Percentiles rank a stretch among this genome's conserved stretches.
These are phyloP conservation scores for Smithornis capensis DNA, from an alignment of 2,113 vertebrate genomes.

Conservation along the genomic window DNA sequence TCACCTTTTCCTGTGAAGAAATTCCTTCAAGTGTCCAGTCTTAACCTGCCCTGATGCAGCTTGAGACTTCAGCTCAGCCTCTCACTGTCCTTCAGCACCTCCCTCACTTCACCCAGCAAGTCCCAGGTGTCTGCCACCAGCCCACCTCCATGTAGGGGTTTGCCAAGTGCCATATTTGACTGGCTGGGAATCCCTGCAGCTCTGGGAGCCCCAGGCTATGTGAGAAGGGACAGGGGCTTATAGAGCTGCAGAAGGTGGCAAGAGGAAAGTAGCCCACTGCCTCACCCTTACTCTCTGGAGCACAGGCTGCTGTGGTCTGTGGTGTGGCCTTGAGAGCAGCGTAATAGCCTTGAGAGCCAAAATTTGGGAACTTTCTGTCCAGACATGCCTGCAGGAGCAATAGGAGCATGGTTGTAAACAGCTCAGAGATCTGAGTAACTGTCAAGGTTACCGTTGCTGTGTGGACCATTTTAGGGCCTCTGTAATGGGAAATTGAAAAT, in stretches of 20 bases:
- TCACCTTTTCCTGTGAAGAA: neutral
- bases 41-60: neutral
- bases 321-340: rapidly evolving
- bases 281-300: rapidly evolving
- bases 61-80: neutral
- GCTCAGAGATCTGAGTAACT: neutral
- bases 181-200: too few species aligned
- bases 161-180: rapidly evolving
- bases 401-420: neutral
- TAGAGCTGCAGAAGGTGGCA: rapidly evolving
- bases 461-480: neutral
- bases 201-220: rapidly evolving
- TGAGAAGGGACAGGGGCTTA: neutral
- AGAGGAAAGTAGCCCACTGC: rapidly evolving
- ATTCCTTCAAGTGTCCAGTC: neutral
- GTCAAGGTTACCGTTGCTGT: neutral
- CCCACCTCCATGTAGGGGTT: rapidly evolving
- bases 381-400: neutral
- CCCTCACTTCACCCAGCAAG: rapidly evolving
- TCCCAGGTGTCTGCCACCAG: neutral
- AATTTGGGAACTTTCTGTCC: neutral
- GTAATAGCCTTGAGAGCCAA: neutral
- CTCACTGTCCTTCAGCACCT: rapidly evolving
- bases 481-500: neutral
- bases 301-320: rapidly evolving